phyloP scores from a whole-genome alignment of 2,888 invertebrate genomes.

The Gibbula magus region DNA sequence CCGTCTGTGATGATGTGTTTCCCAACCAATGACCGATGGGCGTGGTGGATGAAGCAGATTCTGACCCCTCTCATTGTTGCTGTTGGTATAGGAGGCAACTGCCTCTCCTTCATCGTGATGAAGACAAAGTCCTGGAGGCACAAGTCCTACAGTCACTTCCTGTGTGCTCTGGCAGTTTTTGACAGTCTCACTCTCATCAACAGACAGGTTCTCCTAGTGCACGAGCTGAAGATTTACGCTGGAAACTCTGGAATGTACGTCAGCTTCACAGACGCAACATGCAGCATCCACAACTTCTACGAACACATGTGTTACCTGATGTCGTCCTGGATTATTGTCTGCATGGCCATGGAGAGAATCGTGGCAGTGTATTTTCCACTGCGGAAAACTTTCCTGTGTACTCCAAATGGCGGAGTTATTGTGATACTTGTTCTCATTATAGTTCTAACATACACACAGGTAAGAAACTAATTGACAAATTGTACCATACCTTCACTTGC shows the following conservation, averaged over 20 bases:
- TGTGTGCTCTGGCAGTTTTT: conserved; percentile 68
- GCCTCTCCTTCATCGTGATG: conserved; percentile 64
- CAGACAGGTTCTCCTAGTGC: conserved; percentile 49
- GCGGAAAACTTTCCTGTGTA: conserved; percentile 60
- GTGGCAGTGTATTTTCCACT: conserved; percentile 70
- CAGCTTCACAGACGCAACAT: conserved; percentile 55
- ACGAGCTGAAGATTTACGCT: conserved; percentile 49
- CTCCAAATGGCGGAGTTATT: conserved; percentile 60
- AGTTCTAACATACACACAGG: conserved; percentile 61
- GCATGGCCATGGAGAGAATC: conserved; percentile 69
- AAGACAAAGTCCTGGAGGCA: conserved; percentile 58
- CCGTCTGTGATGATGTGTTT: not conserved
- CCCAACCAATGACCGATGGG: conserved; percentile 41
- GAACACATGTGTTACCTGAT: conserved; percentile 67
- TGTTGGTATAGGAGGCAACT: conserved; percentile 65
- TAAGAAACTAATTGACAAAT: conserved; percentile 5
- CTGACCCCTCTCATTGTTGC: conserved; percentile 59
- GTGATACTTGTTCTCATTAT: conserved; percentile 60
- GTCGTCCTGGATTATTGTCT: conserved; percentile 73
- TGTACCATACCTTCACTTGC: no score
- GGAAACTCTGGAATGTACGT: conserved; percentile 40
- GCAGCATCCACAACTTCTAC: conserved; percentile 66
- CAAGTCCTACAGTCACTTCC: conserved; percentile 68
- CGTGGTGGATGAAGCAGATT: conserved; percentile 66
- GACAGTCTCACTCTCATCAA: conserved; percentile 65